Conservation (phyloP, 2,797 vertebrate species). For the Onychomys arenicola region DNA sequence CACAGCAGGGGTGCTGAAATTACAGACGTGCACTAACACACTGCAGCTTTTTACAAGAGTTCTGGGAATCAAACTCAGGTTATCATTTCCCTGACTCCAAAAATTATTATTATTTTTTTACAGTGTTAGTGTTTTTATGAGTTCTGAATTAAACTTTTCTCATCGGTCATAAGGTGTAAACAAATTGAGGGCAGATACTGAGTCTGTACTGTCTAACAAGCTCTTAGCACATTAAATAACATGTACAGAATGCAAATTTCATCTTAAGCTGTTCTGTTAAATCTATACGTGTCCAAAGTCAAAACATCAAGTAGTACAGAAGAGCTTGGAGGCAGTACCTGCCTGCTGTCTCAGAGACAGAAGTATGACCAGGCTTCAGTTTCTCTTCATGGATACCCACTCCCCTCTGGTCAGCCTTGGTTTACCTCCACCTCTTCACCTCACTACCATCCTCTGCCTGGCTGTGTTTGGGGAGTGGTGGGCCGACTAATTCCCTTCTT, state of each 20-base stretch:
- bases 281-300: background rate
- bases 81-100: background rate
- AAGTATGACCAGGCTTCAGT: background rate
- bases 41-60: background rate
- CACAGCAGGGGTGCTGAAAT: background rate
- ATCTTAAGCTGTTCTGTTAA: background rate
- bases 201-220: background rate
- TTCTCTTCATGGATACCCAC: background rate
- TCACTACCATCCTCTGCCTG: background rate
- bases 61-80: background rate
- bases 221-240: background rate
- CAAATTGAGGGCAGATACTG: background rate
- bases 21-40: background rate
- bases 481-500: background rate
- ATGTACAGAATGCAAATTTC: background rate
- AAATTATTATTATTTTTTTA: background rate
- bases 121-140: background rate
- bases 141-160: conserved; percentile 16
- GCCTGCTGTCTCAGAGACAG: background rate
- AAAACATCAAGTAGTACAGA: background rate
- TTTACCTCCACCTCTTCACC: rapidly evolving
- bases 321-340: background rate
- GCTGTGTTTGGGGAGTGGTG: background rate
- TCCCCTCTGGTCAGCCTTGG: too few relatives aligned
- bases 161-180: background rate